These are phyloP conservation scores for Stegophylla sp. DNA, from an alignment of 2,888 invertebrate species.

Conservation along the genomic window DNA sequence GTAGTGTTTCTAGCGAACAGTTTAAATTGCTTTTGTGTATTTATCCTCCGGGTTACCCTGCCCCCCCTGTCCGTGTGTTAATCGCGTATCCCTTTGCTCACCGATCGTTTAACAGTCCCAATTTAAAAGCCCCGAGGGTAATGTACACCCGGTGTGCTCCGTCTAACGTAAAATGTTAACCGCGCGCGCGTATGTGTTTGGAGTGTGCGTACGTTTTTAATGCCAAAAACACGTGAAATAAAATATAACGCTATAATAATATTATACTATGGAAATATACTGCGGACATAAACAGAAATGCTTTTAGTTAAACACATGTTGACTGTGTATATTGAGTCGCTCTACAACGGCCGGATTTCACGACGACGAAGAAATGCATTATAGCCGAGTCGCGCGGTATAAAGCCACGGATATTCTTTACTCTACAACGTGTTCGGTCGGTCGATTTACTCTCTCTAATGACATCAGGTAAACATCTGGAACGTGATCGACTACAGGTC, in stretches of 20 bases:
- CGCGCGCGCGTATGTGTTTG: background rate
- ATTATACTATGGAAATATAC: background rate
- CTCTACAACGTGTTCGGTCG: background rate
- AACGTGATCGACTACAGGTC: constrained; percentile 23
- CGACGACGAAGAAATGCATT: constrained; percentile 43
- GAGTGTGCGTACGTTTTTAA: constrained; percentile 6
- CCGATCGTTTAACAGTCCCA: constrained; percentile 48
- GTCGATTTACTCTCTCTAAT: constrained; percentile 27
- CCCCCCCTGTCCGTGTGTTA: too few relatives aligned
- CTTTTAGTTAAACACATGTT: constrained; percentile 54
- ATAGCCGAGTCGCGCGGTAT: constrained; percentile 17
- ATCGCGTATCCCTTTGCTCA: constrained; percentile 28
- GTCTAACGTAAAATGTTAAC: constrained; percentile 14
- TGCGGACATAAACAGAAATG: constrained; percentile 34
- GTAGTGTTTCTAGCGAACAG: constrained; percentile 27
- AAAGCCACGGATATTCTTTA: too few relatives aligned
- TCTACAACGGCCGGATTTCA: background rate
- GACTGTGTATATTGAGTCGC: constrained; percentile 10
- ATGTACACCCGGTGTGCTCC: background rate
- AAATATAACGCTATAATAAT: background rate
- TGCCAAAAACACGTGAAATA: constrained; percentile 22
- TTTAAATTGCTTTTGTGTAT: constrained; percentile 55
- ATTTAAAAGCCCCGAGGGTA: constrained; percentile 48
- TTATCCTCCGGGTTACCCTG: constrained; percentile 2
- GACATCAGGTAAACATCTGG: constrained; percentile 52